Percentiles rank a stretch among this genome's conserved stretches.
phyloP scores from a whole-genome alignment of 2,888 invertebrate genomes.

The Drosophila austrosaltans region DNA sequence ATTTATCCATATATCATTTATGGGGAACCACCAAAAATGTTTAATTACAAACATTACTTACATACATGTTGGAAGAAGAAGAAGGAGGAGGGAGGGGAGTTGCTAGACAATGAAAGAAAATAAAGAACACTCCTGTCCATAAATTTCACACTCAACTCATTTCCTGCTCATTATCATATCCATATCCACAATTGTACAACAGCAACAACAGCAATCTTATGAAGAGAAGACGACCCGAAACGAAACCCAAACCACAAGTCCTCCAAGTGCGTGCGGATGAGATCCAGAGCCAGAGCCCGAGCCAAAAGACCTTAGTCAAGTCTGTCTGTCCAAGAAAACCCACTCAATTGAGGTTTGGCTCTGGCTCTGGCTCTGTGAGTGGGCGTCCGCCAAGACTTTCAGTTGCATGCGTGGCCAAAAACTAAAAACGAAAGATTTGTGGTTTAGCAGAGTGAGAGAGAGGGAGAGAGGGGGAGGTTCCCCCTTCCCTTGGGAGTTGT shows the following conservation, averaged over 20 bases:
- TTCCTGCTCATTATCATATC: slow-evolving; percentile 76
- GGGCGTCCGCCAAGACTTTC: slow-evolving; percentile 54
- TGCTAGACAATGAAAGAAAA: slow-evolving; percentile 30
- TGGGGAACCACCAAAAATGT: slow-evolving; percentile 40
- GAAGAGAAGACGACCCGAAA: not conserved
- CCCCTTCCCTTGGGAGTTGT: slow-evolving; percentile 44
- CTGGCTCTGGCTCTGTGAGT: slow-evolving; percentile 48
- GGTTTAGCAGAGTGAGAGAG: slow-evolving; percentile 30
- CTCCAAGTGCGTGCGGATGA: slow-evolving; percentile 16
- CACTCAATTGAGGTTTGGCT: slow-evolving; percentile 70
- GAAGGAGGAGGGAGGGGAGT: slow-evolving; percentile 20
- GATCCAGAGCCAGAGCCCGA: slow-evolving; percentile 13
- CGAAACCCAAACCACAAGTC: slow-evolving; percentile 25
- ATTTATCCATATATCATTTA: slow-evolving; percentile 54
- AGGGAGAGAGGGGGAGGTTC: too few species aligned
- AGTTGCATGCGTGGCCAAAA: slow-evolving; percentile 37
- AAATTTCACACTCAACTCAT: slow-evolving; percentile 79
- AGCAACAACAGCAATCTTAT: not conserved
- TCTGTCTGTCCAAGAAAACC: slow-evolving; percentile 67
- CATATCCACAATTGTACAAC: slow-evolving; percentile 51
- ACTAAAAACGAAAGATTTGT: slow-evolving; percentile 48
- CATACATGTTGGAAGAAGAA: slow-evolving; percentile 40
- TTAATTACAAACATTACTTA: slow-evolving; percentile 71
- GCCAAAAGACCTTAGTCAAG: slow-evolving; percentile 39
- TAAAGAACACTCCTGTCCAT: slow-evolving; percentile 67